A percentile compares a stretch with the other conserved stretches of the same genome.
These are phyloP conservation scores for Geotrupes spiniger DNA, from an alignment of 2,888 invertebrate species.

Conservation along the genomic window DNA sequence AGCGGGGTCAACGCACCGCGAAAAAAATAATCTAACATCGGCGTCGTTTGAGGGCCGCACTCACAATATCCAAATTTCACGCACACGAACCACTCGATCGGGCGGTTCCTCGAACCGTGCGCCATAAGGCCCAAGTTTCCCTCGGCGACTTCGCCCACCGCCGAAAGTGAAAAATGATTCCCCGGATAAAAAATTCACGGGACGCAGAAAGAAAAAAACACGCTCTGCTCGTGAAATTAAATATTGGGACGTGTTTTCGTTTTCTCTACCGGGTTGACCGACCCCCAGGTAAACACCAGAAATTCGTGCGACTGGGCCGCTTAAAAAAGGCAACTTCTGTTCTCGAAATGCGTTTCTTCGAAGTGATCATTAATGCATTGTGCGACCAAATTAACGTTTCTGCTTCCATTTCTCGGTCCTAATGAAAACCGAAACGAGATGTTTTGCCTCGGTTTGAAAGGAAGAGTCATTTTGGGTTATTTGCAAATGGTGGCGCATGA, in stretches of 20 bases:
- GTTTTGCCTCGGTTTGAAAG: background rate
- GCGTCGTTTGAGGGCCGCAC: constrained; percentile 25
- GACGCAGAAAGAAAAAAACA: too few relatives aligned
- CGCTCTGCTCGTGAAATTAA: background rate
- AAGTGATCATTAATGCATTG: background rate
- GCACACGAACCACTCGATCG: constrained; percentile 1
- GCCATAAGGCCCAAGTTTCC: background rate
- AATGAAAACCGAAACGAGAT: background rate
- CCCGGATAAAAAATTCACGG: constrained; percentile 1
- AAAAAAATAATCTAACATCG: constrained; percentile 29
- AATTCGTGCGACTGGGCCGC: constrained; percentile 15
- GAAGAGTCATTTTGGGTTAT: background rate
- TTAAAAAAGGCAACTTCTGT: constrained; percentile 19
- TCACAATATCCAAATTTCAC: constrained; percentile 28
- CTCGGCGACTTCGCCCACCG: constrained; percentile 21
- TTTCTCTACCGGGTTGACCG: constrained; percentile 27
- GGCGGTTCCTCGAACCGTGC: background rate
- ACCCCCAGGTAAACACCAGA: constrained; percentile 25
- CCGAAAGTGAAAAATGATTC: constrained; percentile 29
- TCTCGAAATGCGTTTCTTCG: constrained; percentile 2
- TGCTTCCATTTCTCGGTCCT: too few relatives aligned
- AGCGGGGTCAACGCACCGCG: constrained; percentile 24
- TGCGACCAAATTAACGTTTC: too few relatives aligned
- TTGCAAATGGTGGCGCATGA: too few relatives aligned
- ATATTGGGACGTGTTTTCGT: constrained; percentile 1